Evolutionary conservation across 1,140 invertebrate genomes (phyloP), one percentile per base, ranked within the genome.

Genomic region (Pseudobourletiella spinata): DNA sequence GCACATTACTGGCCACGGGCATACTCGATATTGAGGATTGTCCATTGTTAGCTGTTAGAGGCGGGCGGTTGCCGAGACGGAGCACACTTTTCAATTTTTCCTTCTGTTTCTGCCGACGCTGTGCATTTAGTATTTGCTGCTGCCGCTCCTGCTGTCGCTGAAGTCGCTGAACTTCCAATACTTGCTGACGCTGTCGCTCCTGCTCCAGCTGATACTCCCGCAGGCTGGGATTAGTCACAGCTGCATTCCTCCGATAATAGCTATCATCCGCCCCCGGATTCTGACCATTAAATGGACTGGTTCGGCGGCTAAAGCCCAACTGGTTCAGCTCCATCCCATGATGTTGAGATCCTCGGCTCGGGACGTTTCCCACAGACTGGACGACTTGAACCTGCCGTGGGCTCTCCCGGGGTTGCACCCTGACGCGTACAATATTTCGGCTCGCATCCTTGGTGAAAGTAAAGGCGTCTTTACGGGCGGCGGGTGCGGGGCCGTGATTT

Each of bases 251-350:
- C 24, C 46, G 43, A 8, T 28, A 18, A 43, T 61, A 69, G 59
- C 64, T 66, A 20, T 69, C 67, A 4, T 69, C 64, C 4, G 58
- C n/a, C 54, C 63, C 67, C 16, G 63, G 63, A 57, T 66, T 66
- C 25, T 66, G 44, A 26, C n/a, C n/a, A n/a, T n/a, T n/a, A n/a
- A n/a, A n/a, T n/a, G n/a, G n/a, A n/a, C n/a, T n/a, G n/a, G n/a
- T n/a, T n/a, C n/a, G n/a, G n/a, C n/a, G n/a, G n/a, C n/a, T n/a
- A n/a, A n/a, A n/a, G n/a, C n/a, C n/a, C n/a, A n/a, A n/a, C n/a
- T n/a, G n/a, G n/a, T n/a, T n/a, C n/a, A n/a, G n/a, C n/a, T n/a
- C n/a, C n/a, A n/a, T n/a, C n/a, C n/a, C n/a, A n/a, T n/a, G n/a
- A n/a, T n/a, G n/a, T n/a, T 42, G 11, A 11, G 35, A n/a, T 42